Evolutionary conservation across 2,113 vertebrate genomes (phyloP).

Genomic region (Cyprinodon tularosa): DNA sequence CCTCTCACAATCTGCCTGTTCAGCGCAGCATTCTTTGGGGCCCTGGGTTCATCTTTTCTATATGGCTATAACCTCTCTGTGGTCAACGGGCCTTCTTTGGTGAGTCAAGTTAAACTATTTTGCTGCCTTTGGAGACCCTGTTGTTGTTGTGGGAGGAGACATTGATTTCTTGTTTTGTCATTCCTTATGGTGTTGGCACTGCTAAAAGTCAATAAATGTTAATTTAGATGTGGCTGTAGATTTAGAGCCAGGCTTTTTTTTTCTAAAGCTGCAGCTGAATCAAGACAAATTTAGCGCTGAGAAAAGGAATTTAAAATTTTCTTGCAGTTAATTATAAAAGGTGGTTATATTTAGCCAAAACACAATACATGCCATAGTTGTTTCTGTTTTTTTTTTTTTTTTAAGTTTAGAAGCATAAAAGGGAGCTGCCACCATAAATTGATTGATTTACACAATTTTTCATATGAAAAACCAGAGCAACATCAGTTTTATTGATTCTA

Average conservation of each 20-base stretch:
- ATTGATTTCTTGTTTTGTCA: constrained; percentile 17
- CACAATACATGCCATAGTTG: not conserved
- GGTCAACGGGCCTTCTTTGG: constrained; percentile 86
- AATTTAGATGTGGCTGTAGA: not conserved
- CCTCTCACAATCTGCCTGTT: constrained; percentile 83
- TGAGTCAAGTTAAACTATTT: constrained; percentile 82
- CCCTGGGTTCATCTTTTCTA: constrained; percentile 90
- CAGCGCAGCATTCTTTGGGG: constrained; percentile 82
- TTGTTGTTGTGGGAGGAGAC: not conserved
- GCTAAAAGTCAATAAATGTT: constrained; percentile 28
- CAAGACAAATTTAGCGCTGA: not conserved
- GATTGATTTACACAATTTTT: not conserved
- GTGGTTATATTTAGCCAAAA: not conserved
- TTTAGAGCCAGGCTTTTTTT: not conserved
- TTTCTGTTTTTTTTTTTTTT: not conserved
- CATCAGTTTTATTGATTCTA: too few species aligned
- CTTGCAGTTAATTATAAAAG: not conserved
- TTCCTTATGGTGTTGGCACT: not conserved
- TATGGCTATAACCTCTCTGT: constrained; percentile 92
- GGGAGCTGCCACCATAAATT: too few species aligned
- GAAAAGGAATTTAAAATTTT: not conserved
- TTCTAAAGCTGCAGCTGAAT: not conserved
- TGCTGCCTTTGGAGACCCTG: not conserved
- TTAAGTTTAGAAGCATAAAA: not conserved
- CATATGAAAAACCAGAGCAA: not conserved